Base-by-base conservation (phyloP, 37 sponge, comb jelly and placozoan species). In the Lycopodina hypogea region DNA sequence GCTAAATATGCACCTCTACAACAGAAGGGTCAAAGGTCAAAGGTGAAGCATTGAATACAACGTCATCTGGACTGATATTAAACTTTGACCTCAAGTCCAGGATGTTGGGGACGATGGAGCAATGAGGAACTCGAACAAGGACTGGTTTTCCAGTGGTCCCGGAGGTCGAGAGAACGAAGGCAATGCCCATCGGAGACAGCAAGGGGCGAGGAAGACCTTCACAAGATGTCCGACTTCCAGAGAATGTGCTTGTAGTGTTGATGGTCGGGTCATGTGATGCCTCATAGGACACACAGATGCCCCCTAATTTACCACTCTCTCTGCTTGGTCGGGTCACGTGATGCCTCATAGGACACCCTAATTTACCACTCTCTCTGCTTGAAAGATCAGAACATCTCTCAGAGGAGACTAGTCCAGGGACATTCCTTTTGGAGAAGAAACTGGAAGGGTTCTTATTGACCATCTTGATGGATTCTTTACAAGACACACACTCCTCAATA, bases 1-100 rank as follows among this genome's bases (percentile, higher is more conserved):
- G 4, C 9, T 45, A 12, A 45, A 30, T 18, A 70, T n/a, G 42
- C 33, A 95, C 95, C 90, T 95, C 90, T 53, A 95, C 95, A 11
- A 96, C 52, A 38, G 89, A 88, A 53, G 97, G 97, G 70, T 96
- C 97, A 89, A 96, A 96, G 58, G 97, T 96, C 67, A 87, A 56
- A 4, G 97, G 97, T 34, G 97, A 83, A n/a, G 93, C 92, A 88
- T 89, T 86, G 63, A 94, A 84, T n/a, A 94, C 72, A 24, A 69
- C 57, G 71, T 96, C 97, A 63, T 66, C 53, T 9, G 63, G 53
- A 18, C 35, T 19, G 35, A 88, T n/a, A 2, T 18, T 45, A 58
- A 95, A 92, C 35, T 78, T 85, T 78, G 65, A 56, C 42, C 77
- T 65, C 72, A 96, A 66, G 70, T 91, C 95, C 41, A 88, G 12